These are phyloP conservation scores for Raja brachyura DNA, from an alignment of 2,113 vertebrate species.

Conservation along the genomic window DNA sequence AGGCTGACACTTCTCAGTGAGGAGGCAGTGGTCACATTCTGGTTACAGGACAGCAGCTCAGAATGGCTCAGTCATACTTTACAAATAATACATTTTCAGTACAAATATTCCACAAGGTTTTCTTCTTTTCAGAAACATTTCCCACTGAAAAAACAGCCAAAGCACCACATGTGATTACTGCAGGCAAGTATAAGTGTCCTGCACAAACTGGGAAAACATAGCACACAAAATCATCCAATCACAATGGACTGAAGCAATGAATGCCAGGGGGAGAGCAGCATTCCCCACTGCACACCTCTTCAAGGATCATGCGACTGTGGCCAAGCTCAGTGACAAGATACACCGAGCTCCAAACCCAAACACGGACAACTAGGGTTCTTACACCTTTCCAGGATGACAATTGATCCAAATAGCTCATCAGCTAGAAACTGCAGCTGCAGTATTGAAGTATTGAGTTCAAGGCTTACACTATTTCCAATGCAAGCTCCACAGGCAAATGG, in stretches of 20 bases:
- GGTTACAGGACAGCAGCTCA: neutral
- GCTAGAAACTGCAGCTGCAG: neutral
- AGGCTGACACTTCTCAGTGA: no score
- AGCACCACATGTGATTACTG: no score
- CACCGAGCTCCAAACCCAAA: neutral
- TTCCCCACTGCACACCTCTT: neutral
- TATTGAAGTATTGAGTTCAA: neutral
- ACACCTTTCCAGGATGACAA: neutral
- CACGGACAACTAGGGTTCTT: neutral
- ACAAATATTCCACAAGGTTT: neutral
- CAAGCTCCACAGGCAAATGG: neutral
- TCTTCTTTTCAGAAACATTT: neutral
- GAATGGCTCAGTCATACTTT: neutral
- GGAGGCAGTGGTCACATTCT: no score
- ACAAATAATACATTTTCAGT: neutral
- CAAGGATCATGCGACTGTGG: neutral
- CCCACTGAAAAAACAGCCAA: no score
- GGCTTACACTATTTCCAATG: neutral
- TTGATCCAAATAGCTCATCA: neutral
- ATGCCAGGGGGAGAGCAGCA: neutral
- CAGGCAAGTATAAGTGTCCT: neutral
- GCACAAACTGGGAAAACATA: neutral
- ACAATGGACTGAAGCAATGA: neutral
- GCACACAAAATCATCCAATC: neutral
- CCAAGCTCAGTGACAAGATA: neutral